Conservation (phyloP, 2,113 vertebrate genomes). For the Thoracochromis brauschi region DNA sequence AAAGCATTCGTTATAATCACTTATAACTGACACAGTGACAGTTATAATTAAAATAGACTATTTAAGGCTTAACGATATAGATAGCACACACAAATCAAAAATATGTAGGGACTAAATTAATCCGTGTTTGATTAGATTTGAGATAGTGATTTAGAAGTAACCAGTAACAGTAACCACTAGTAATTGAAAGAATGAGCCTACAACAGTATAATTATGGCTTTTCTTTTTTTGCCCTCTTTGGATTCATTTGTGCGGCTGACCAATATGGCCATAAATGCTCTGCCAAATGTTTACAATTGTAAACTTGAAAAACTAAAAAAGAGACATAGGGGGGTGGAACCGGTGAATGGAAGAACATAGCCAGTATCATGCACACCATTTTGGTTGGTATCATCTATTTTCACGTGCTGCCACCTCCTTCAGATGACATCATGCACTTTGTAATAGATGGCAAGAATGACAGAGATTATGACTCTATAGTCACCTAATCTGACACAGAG, state of each 20-base stretch:
- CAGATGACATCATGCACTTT: background rate
- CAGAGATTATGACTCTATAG: background rate
- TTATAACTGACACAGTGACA: background rate
- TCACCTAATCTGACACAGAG: background rate
- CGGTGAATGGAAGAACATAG: background rate
- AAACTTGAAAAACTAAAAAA: background rate
- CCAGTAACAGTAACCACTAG: background rate
- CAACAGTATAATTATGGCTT: fast-evolving
- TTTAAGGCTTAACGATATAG: background rate
- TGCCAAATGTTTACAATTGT: background rate
- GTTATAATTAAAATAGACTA: background rate
- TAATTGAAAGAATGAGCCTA: background rate
- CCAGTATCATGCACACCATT: background rate
- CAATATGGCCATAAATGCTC: background rate
- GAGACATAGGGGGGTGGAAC: background rate
- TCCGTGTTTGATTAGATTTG: background rate
- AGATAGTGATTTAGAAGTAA: background rate
- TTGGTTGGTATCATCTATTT: background rate
- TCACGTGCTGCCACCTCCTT: background rate
- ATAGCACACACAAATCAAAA: background rate
- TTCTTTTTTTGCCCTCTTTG: background rate
- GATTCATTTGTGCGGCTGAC: background rate
- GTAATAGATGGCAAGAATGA: fast-evolving
- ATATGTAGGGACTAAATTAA: background rate
- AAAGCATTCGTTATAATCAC: background rate